phyloP scores from a whole-genome alignment of 2,797 vertebrate genomes.

The Darevskia nairensis region DNA sequence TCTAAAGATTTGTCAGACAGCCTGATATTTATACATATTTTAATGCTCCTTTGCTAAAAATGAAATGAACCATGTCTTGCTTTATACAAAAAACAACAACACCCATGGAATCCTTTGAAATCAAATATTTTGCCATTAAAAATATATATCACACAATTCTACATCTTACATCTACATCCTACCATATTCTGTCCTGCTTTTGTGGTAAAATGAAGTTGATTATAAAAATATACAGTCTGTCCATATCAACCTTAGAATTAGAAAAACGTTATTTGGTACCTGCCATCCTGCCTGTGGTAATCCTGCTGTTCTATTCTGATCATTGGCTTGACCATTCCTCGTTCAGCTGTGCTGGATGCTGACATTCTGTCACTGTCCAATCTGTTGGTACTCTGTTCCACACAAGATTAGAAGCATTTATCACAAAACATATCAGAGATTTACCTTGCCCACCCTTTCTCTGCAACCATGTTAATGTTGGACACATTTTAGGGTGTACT shows the following conservation, averaged over 20 bases:
- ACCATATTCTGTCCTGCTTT: fast-evolving
- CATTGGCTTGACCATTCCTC: slow-evolving; percentile 94
- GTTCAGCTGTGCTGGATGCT: slow-evolving; percentile 77
- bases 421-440: not conserved
- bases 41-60: not conserved
- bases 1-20: not conserved
- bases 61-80: not conserved
- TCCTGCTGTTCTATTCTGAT: slow-evolving; percentile 88
- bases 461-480: not conserved
- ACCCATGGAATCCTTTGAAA: not conserved
- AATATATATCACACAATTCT: not conserved
- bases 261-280: slow-evolving; percentile 60
- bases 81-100: not conserved
- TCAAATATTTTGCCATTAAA: fast-evolving
- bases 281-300: slow-evolving; percentile 79
- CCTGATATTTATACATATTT: not conserved
- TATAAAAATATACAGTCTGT: fast-evolving
- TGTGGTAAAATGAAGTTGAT: not conserved
- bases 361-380: slow-evolving; percentile 88
- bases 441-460: not conserved
- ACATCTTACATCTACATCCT: not conserved
- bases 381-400: slow-evolving; percentile 87
- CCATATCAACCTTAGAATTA: not conserved
- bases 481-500: not conserved
- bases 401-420: slow-evolving; percentile 49